Conservation (phyloP, 2,113 vertebrate species). For the Brevimyrus niger region DNA sequence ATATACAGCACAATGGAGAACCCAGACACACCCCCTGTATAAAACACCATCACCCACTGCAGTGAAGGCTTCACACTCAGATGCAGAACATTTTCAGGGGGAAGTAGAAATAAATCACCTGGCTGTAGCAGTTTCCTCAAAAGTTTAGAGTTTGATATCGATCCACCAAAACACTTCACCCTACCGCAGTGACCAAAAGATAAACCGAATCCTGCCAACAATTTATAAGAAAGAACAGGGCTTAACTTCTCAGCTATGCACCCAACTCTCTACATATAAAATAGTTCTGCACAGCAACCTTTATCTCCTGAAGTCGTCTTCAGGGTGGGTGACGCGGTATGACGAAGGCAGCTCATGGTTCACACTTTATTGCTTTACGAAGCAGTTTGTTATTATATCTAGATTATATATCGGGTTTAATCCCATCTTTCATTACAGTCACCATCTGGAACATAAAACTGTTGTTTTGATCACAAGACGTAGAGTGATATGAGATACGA, state of each 20-base stretch:
- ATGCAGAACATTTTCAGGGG: slow-evolving; percentile 35
- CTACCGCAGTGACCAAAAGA: neutral
- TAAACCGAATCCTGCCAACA: neutral
- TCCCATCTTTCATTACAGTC: neutral
- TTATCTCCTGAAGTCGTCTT: neutral
- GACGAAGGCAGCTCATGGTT: neutral
- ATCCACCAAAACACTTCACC: neutral
- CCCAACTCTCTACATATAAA: too few relatives aligned
- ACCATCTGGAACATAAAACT: neutral
- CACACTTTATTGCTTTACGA: neutral
- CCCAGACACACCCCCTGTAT: neutral
- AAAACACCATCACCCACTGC: neutral
- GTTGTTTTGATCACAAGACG: neutral
- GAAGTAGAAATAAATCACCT: slow-evolving; percentile 26
- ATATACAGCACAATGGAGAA: neutral
- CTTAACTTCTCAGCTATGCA: too few relatives aligned
- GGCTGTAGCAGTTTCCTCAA: slow-evolving; percentile 33
- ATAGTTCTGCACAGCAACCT: neutral
- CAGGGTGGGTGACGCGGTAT: neutral
- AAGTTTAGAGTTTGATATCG: neutral
- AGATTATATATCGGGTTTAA: neutral
- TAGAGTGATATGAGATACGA: neutral
- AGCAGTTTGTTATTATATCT: neutral
- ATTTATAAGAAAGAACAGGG: neutral
- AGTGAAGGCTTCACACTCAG: neutral